Conservation (phyloP, 2,113 vertebrate genomes). For the Pagrus major region DNA sequence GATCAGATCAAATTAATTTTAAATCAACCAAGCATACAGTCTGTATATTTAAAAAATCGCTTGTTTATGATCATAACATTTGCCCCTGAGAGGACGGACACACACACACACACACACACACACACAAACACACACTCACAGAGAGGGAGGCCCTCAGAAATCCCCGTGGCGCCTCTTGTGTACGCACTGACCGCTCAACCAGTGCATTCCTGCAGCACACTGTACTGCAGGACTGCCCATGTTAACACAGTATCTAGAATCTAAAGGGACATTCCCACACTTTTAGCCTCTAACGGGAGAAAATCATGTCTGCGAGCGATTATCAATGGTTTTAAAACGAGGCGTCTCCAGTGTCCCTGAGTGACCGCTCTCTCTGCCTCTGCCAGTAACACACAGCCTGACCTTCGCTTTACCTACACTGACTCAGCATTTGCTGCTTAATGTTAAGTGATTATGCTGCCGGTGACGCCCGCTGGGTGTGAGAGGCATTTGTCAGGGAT, state of each 20-base stretch:
- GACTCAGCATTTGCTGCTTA: slow-evolving; percentile 68
- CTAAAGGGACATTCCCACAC: slow-evolving; percentile 26
- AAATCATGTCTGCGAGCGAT: not conserved
- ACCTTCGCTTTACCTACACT: slow-evolving; percentile 58
- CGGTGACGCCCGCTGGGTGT: slow-evolving; percentile 50
- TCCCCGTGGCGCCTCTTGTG: slow-evolving; percentile 54
- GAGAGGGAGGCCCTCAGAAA: slow-evolving; percentile 38
- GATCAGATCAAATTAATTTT: slow-evolving; percentile 43
- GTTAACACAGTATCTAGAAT: slow-evolving; percentile 37
- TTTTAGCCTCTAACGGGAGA: slow-evolving; percentile 7
- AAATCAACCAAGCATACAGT: slow-evolving; percentile 9
- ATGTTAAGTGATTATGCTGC: slow-evolving; percentile 69
- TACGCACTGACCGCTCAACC: slow-evolving; percentile 41
- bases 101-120: slow-evolving; percentile 26
- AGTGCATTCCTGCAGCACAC: slow-evolving; percentile 59
- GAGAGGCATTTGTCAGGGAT: slow-evolving; percentile 50
- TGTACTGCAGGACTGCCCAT: slow-evolving; percentile 27
- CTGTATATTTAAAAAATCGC: slow-evolving; percentile 16
- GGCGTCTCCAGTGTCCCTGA: slow-evolving; percentile 47
- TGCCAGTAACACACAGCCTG: slow-evolving; percentile 52
- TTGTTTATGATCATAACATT: slow-evolving; percentile 15
- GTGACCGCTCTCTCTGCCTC: slow-evolving; percentile 42
- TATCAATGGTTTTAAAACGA: slow-evolving; percentile 28
- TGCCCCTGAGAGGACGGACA: not conserved
- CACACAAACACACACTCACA: slow-evolving; percentile 25